Percentiles rank a stretch among this genome's conserved stretches.
Evolutionary conservation across 2,113 vertebrate genomes (phyloP).

Genomic region (Struthio camelus): DNA sequence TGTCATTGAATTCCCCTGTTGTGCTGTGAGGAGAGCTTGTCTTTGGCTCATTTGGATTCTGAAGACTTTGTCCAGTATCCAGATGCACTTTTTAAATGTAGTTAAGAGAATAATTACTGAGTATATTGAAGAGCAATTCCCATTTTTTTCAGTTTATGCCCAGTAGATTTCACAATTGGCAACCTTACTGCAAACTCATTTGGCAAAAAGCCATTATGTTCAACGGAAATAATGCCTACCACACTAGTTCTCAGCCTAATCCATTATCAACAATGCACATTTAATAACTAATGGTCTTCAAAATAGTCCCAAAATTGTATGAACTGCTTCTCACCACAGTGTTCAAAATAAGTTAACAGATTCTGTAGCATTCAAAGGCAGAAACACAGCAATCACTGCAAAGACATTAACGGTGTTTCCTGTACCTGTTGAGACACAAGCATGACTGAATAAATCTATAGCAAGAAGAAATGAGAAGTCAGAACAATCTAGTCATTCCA

Average conservation of each 20-base stretch:
- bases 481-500: background rate
- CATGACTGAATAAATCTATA: background rate
- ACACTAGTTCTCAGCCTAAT: background rate
- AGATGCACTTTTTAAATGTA: slow-evolving; percentile 71
- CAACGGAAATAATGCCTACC: slow-evolving; percentile 10
- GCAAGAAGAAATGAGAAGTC: background rate
- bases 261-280: slow-evolving; percentile 36
- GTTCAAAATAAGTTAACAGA: background rate
- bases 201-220: slow-evolving; percentile 32
- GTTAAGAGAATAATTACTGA: slow-evolving; percentile 62
- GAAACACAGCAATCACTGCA: background rate
- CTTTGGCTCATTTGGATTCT: slow-evolving; percentile 70
- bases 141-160: slow-evolving; percentile 26
- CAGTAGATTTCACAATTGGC: slow-evolving; percentile 48
- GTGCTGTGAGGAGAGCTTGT: slow-evolving; percentile 49
- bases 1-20: slow-evolving; percentile 61
- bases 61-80: slow-evolving; percentile 63
- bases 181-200: slow-evolving; percentile 39
- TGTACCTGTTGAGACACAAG: background rate
- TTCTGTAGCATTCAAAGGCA: background rate
- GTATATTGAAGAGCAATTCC: slow-evolving; percentile 46
- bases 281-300: slow-evolving; percentile 45
- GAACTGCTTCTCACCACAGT: background rate
- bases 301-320: slow-evolving; percentile 1
- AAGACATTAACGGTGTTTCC: background rate